Percentiles rank a stretch among this genome's conserved stretches.
Conservation (phyloP, 2,888 invertebrate species). For the Laspeyria flexula region DNA sequence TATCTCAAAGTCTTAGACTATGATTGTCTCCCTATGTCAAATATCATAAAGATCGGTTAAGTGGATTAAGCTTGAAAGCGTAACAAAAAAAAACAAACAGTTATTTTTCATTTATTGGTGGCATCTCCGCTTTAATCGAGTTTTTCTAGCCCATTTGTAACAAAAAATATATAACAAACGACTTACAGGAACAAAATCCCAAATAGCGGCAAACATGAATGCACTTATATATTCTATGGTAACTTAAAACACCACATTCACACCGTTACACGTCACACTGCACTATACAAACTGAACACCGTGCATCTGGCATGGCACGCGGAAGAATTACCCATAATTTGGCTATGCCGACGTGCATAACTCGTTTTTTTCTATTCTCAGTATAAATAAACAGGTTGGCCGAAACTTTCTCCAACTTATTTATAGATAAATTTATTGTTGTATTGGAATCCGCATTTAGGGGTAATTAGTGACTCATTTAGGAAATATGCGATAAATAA, state of each 20-base stretch:
- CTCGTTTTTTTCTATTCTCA: constrained; percentile 17
- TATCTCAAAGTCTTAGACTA: too few relatives aligned
- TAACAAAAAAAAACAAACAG: too few relatives aligned
- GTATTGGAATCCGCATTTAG: background rate
- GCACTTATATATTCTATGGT: background rate
- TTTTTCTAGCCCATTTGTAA: too few relatives aligned
- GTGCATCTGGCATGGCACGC: background rate
- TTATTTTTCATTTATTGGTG: too few relatives aligned
- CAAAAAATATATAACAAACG: too few relatives aligned
- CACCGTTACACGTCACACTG: too few relatives aligned
- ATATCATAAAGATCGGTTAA: too few relatives aligned
- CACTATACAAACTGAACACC: background rate
- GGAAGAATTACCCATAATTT: constrained; percentile 22
- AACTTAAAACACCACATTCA: background rate
- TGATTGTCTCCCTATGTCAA: too few relatives aligned
- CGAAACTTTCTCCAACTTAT: background rate
- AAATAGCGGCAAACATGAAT: background rate
- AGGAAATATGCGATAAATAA: background rate
- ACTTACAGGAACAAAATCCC: background rate
- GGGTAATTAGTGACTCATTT: background rate
- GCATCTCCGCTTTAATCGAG: too few relatives aligned
- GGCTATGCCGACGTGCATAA: constrained; percentile 4
- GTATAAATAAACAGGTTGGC: constrained; percentile 7
- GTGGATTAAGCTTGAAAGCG: too few relatives aligned
- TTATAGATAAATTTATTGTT: background rate